Evolutionary conservation across 1,140 invertebrate genomes (phyloP), one percentile per base, ranked within the genome.

Genomic region (Achroia grisella): DNA sequence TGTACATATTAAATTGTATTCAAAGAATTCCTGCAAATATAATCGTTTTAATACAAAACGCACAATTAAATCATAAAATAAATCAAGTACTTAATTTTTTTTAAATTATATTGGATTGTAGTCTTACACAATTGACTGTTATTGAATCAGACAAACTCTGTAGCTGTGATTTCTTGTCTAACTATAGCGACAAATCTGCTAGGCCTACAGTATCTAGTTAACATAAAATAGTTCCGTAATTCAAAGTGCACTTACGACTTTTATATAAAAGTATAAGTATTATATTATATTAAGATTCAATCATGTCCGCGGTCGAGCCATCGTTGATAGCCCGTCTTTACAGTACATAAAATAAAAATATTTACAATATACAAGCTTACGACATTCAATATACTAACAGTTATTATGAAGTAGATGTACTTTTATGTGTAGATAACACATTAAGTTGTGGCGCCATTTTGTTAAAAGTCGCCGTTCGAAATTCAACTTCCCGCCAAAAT

Each of bases 201-300:
- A 41, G 33, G 44, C 33, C 29, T 42, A 56, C 60, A 58, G 30
- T 56, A 48, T 62, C 56, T 76, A 69, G 53, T 59, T 60, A 23
- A 67, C 67, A 64, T 58, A 66, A 63, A 62, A 79, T 84, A 84
- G 80, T 84, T 81, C 80, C 80, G 52, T 84, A 78, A 79, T 50
- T 78, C 71, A 71, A 84, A 84, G 80, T 84, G 80, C 80, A 84
- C 80, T 84, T 84, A 84, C 69, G 66, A 73, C 65, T 72, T 76
- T 71, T 75, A 74, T 70, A 66, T 71, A 66, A 70, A 77, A 66
- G 62, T 73, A 68, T 73, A 70, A 78, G 62, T 78, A 80, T 72
- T 72, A 72, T 77, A 56, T 53, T 70, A n/a, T n/a, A 43, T 10
- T 77, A 77, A 71, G 62, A 73, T 66, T 52, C 63, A 53, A 43